phyloP scores from a whole-genome alignment of 2,113 vertebrate genomes.

The Larimichthys polyactis region DNA sequence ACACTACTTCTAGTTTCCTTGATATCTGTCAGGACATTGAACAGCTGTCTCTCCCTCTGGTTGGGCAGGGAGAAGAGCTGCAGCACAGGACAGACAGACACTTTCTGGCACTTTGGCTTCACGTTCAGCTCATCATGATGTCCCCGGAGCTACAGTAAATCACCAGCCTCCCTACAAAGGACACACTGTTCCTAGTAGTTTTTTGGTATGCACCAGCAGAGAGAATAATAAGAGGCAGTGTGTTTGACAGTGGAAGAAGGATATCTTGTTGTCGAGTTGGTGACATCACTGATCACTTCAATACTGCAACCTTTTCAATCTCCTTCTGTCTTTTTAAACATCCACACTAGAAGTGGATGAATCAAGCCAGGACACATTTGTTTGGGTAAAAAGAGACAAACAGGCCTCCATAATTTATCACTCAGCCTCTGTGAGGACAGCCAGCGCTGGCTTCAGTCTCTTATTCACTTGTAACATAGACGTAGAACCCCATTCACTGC shows the following conservation, averaged over 20 bases:
- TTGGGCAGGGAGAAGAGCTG: slow-evolving; percentile 23
- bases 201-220: slow-evolving; percentile 14
- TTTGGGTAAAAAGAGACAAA: slow-evolving; percentile 65
- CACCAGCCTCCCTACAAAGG: slow-evolving; percentile 23
- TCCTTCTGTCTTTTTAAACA: slow-evolving; percentile 27
- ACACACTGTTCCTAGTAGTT: slow-evolving; percentile 37
- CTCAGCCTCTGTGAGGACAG: slow-evolving; percentile 69
- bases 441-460: slow-evolving; percentile 47
- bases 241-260: neutral
- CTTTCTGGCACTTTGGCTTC: slow-evolving; percentile 49
- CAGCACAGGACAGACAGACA: slow-evolving; percentile 28
- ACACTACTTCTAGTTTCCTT: neutral
- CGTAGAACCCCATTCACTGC: slow-evolving; percentile 36
- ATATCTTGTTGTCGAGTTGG: slow-evolving; percentile 30
- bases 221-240: neutral
- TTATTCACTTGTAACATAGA: slow-evolving; percentile 58
- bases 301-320: slow-evolving; percentile 24
- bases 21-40: neutral
- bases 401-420: slow-evolving; percentile 72
- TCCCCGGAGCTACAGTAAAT: slow-evolving; percentile 39
- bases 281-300: slow-evolving; percentile 30
- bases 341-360: slow-evolving; percentile 4
- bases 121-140: neutral
- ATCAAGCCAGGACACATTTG: slow-evolving; percentile 43
- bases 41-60: slow-evolving; percentile 8